Evolutionary conservation across 1,140 invertebrate species (phyloP), one percentile per base, ranked within the genome.

Genomic region (Drosophila obscura): DNA sequence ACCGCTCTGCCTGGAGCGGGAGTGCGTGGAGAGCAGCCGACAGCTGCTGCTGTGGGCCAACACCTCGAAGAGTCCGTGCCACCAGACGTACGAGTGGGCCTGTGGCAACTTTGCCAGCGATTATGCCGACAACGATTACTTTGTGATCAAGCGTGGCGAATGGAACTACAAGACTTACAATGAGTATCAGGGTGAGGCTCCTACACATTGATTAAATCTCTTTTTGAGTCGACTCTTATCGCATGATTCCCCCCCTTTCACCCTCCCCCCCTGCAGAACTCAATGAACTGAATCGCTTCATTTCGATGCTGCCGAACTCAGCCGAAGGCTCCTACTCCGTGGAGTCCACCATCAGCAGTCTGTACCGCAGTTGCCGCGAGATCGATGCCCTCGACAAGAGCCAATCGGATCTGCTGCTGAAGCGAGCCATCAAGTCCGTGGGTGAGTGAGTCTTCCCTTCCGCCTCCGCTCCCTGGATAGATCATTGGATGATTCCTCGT

Each of bases 131-230:
- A 71, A 84, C 50, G 87, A 91, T 51, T 91, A 89, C 57, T 92
- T 77, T 72, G 90, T 91, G 56, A 90, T 92, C 31, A 91, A 91
- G 51, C 80, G 84, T 16, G 91, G 91, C 63, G 91, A 92, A 73
- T 92, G 90, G 90, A 89, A 90, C 63, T 90, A 90, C 58, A 88
- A 90, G 78, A 89, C 90, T 66, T 89, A 89, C 66, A 89, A 90
- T 68, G 91, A 92, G 75, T 92, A 92, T 77, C 82, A 91, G 78
- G 91, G 91, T 92, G 48, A 80, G 84, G 46, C 41, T 16, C 5
- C 24, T 5, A 35, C 5, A 28, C 5, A 44, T 6, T 35, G n/a
- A 46, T 60, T 24, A 24, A 24, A 19, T 19, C 28, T 1, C 4
- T 16, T 5, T 7, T 28, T 7, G 5, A 5, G 0, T 22, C 0